A percentile compares a stretch with the other conserved stretches of the same genome.
Evolutionary conservation across 2,797 vertebrate species (phyloP).

Genomic region (Clarias fuscus): DNA sequence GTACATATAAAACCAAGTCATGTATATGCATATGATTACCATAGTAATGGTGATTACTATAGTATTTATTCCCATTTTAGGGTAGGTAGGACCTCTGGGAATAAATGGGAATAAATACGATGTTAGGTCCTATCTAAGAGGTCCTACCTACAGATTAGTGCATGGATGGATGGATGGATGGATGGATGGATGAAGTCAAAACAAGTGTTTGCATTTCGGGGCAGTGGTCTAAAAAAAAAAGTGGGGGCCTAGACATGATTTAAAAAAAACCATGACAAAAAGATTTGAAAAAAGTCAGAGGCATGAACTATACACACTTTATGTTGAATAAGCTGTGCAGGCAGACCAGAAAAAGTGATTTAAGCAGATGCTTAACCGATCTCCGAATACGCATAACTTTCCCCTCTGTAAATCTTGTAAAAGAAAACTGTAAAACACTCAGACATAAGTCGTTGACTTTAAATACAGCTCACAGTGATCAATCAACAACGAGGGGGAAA

Average conservation of each 20-base stretch:
- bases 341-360: neutral
- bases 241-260: neutral
- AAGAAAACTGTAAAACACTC: neutral
- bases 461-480: neutral
- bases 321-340: neutral
- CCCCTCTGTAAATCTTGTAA: neutral
- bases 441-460: neutral
- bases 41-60: too few relatives aligned
- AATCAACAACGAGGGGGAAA: too few relatives aligned
- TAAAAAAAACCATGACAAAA: neutral
- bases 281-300: neutral
- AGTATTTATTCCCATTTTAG: too few relatives aligned
- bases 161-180: too few relatives aligned
- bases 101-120: too few relatives aligned
- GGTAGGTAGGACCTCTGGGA: too few relatives aligned
- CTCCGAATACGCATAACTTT: conserved; percentile 2
- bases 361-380: neutral
- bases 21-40: too few relatives aligned
- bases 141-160: too few relatives aligned
- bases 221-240: neutral
- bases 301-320: neutral
- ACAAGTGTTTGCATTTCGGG: neutral
- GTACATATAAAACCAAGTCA: too few relatives aligned
- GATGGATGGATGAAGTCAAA: neutral
- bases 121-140: too few relatives aligned